Base-by-base conservation (phyloP, 2,113 vertebrate genomes). In the Myrmecophaga tridactyla region DNA sequence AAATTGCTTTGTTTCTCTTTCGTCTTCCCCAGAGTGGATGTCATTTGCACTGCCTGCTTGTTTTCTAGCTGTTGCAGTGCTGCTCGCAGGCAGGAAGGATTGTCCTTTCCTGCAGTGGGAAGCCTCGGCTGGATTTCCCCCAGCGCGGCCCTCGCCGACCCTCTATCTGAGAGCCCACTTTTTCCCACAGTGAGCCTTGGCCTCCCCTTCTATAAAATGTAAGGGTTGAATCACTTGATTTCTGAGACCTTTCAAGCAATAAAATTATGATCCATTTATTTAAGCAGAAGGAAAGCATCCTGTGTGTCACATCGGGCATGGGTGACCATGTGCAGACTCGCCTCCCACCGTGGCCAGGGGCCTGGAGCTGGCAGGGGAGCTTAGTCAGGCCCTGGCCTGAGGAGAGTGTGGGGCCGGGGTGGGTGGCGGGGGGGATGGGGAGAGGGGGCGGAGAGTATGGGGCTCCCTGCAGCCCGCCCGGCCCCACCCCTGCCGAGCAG, bases 301-400 rank as follows among this genome's bases (percentile, higher is more conserved):
- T 6, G 14, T 17, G 21, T 41, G 20, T 43, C 46, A 34, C 23
- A 12, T 11, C 21, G 17, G 48, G 17, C 2, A 0, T 20, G 6
- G n/a, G 10, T 12, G 9, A 20, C 9, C 31, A 29, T 7, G 2
- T 36, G 39, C 41, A 3, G 18, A 12, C 62, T 63, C 29, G 23
- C 23, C 34, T n/a, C 9, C 17, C 18, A 31, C 9, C 23, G 27
- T 4, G 3, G 13, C 41, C 53, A n/a, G n/a, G n/a, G n/a, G n/a
- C n/a, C n/a, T n/a, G 20, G 34, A 51, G 14, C 43, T 6, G 27
- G 0, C 0, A 12, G 43, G 48, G 29, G 48, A 36, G 34, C 9
- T 17, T 31, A 4, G 4, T 63, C 29, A 63, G 62, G 11, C 27
- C 29, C 62, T n/a, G n/a, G n/a, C n/a, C n/a, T n/a, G n/a, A n/a